Base-by-base conservation (phyloP, 1,140 invertebrate species). In the Pseudachorutes palmiensis region DNA sequence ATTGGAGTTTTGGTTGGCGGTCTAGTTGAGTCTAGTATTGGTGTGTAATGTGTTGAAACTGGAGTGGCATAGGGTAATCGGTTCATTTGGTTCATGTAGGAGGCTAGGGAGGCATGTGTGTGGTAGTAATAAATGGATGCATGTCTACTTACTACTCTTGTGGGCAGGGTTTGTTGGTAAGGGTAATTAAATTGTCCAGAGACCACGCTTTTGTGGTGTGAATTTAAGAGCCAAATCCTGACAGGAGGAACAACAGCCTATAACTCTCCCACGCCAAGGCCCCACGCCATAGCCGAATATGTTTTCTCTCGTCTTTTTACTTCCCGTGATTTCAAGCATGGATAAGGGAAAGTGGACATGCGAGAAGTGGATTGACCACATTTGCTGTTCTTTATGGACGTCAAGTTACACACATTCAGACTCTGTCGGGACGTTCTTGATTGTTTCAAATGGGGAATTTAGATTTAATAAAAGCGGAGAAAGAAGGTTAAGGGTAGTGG, bases 391-490 rank as follows among this genome's bases (percentile, higher is more conserved):
- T 61, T 1, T 32, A 12, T 61, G 32, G 14, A 26, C 19, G 29
- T 33, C 33, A 61, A 32, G 16, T 33, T n/a, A n/a, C n/a, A 19
- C 59, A 9, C 59, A 33, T 32, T 61, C 5, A 55, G 24, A 55
- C 24, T 22, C 12, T 55, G 14, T 26, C 24, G 3, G 12, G 12
- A 5, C 3, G 24, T 16, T 26, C 24, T 26, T 26, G 51, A 55
- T 55, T 55, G 51, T 55, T 55, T 55, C 51, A 55, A 55, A 55
- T 55, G 16, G 30, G 36, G 22, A 32, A 32, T 36, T 45, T 45
- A 63, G 26, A 61, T 61, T 61, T 61, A 48, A 67, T 61, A 66
- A 66, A 51, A n/a, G 24, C 60, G n/a, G n/a, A 31, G 16, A 28
- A 64, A n/a, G 16, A n/a, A 60, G 51, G 51, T 49, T 22, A 49